These are phyloP conservation scores for Acanthisitta chloris DNA, from an alignment of 2,113 vertebrate species.

Conservation along the genomic window DNA sequence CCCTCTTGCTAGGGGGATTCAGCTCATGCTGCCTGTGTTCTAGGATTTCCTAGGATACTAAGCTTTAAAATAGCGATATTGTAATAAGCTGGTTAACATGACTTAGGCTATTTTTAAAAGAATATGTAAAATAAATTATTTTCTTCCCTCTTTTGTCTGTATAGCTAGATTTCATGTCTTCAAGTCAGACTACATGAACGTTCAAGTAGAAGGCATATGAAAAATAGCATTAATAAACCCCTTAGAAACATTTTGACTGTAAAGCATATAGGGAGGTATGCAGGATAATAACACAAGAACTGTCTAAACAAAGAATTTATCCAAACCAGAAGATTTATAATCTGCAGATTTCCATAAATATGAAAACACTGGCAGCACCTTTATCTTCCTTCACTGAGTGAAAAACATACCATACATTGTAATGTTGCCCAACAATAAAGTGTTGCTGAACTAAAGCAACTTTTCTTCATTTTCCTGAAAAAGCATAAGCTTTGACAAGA, in stretches of 20 bases:
- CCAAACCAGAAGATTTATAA: slow-evolving; percentile 32
- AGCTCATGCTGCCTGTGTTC: neutral
- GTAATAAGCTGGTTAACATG: neutral
- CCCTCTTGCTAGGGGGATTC: neutral
- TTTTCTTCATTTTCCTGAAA: slow-evolving; percentile 64
- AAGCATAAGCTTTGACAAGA: slow-evolving; percentile 25
- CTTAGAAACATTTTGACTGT: neutral
- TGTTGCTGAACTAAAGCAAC: slow-evolving; percentile 35
- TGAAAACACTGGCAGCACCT: neutral
- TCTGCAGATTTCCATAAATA: neutral
- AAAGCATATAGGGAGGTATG: neutral
- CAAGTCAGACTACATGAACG: neutral
- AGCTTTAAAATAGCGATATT: neutral
- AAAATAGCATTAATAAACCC: slow-evolving; percentile 25
- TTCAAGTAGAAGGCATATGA: neutral
- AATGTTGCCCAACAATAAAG: slow-evolving; percentile 43
- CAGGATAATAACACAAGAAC: neutral
- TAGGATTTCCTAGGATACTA: neutral
- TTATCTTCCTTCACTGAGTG: neutral
- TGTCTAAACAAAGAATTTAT: neutral
- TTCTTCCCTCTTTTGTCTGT: neutral
- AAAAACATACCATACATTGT: neutral
- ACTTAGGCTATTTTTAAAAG: neutral
- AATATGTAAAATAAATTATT: neutral
- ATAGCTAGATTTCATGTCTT: neutral